Base-by-base conservation (phyloP, 2,888 invertebrate genomes). In the Drosophila greeni region DNA sequence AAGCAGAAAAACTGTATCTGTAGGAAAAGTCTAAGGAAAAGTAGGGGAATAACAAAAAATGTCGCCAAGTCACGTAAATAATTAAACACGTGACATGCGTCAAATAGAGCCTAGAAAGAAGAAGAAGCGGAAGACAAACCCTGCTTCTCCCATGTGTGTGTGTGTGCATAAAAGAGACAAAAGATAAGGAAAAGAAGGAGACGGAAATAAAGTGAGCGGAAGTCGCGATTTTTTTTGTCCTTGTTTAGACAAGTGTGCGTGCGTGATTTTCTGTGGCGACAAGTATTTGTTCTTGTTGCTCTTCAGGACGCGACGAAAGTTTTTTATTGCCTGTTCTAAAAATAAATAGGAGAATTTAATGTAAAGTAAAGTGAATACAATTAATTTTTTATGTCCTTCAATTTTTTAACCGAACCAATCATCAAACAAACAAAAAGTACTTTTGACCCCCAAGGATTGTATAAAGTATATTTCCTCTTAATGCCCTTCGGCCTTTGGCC, bases 61-160 rank as follows among this genome's bases (percentile, higher is more conserved):
- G 78, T 81, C 86, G 85, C 86, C 85, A 87, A 87, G 89, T 88
- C 88, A 88, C 88, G 89, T 88, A 88, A 88, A 88, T 88, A 88
- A 88, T 88, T 88, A 88, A 88, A 85, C 87, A 86, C 87, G 87
- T 88, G 88, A 88, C 89, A 88, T 87, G 88, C 87, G 86, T 87
- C 83, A 62, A 54, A 84, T 45, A 48, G 47, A 55, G 62, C 42
- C 62, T 64, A 26, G 18, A 20, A 36, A 43, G 24, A 34, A 45
- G 33, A 20, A 16, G 24, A 52, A 34, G 12, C 45, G 12, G 29
- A 33, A 51, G 20, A 29, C 33, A 45, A 31, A 31, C 24, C 20
- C 7, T 42, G 36, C 12, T 54, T 6, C n/a, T 6, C n/a, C 23
- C n/a, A 42, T 23, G 11, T 39, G 40, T 24, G 40, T 45, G 40